phyloP scores from a whole-genome alignment of 2,113 vertebrate genomes.

The Entomyzon cyanotis region DNA sequence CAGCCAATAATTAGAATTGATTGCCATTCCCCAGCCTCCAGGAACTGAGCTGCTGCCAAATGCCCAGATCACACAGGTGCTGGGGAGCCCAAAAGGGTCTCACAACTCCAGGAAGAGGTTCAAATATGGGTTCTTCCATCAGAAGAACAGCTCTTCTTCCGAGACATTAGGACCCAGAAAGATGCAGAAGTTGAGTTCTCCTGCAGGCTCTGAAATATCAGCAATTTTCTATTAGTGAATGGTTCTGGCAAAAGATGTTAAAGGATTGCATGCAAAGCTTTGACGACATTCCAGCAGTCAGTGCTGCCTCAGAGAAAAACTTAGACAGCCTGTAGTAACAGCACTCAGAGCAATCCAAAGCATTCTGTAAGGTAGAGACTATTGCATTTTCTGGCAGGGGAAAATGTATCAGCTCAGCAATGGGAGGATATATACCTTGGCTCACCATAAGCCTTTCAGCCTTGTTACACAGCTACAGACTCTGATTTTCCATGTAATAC shows the following conservation, averaged over 20 bases:
- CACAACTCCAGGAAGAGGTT: background rate
- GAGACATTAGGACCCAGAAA: background rate
- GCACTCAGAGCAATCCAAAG: background rate
- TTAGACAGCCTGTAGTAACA: background rate
- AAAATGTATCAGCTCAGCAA: background rate
- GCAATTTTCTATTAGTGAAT: background rate
- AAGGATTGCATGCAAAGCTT: background rate
- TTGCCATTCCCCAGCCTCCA: background rate
- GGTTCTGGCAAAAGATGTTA: background rate
- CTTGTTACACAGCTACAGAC: background rate
- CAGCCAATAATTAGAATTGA: constrained; percentile 3
- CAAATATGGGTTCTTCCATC: background rate
- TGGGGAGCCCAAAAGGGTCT: background rate
- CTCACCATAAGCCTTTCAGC: background rate
- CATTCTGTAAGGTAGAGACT: background rate
- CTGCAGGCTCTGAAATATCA: background rate
- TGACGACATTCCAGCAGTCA: background rate
- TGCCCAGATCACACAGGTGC: background rate
- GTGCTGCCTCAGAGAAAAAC: background rate
- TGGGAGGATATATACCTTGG: background rate
- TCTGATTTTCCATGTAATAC: background rate
- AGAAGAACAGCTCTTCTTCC: background rate
- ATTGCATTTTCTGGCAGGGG: background rate
- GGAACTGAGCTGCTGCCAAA: background rate
- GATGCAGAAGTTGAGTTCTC: background rate